A percentile compares a stretch with the other conserved stretches of the same genome.
Evolutionary conservation across 2,113 vertebrate genomes (phyloP).

Genomic region (Entelurus aequoreus): DNA sequence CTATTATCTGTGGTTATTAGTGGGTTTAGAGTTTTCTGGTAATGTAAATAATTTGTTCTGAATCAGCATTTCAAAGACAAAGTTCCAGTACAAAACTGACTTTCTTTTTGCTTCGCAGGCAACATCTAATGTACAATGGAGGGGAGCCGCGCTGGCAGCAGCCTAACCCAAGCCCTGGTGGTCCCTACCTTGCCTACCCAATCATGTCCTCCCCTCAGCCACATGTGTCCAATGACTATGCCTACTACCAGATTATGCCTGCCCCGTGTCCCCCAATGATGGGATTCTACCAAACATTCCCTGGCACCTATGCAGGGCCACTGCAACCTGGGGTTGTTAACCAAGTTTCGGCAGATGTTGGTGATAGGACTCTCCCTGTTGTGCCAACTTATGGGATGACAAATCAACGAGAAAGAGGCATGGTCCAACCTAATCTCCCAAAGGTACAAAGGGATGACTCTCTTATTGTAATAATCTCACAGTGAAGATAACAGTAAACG

Average conservation of each 20-base stretch:
- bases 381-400: constrained; percentile 77
- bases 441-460: constrained; percentile 74
- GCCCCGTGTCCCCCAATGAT: constrained; percentile 91
- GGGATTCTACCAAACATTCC: constrained; percentile 97
- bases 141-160: constrained; percentile 95
- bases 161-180: constrained; percentile 80
- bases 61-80: background rate
- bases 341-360: constrained; percentile 79
- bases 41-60: too few relatives aligned
- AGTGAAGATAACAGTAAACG: background rate
- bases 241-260: constrained; percentile 94
- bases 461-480: background rate
- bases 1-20: too few relatives aligned
- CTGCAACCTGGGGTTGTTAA: constrained; percentile 82
- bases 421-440: constrained; percentile 73
- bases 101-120: constrained; percentile 65
- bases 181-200: constrained; percentile 93
- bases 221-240: constrained; percentile 89
- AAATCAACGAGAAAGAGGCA: constrained; percentile 78
- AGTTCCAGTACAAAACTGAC: background rate
- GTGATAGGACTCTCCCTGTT: constrained; percentile 74
- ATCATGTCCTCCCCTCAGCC: constrained; percentile 89
- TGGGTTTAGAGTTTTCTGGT: too few relatives aligned
- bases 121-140: constrained; percentile 87
- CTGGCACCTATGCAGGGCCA: constrained; percentile 78